These are phyloP conservation scores for Catocala fraxini DNA, from an alignment of 2,888 invertebrate genomes.

Conservation along the genomic window DNA sequence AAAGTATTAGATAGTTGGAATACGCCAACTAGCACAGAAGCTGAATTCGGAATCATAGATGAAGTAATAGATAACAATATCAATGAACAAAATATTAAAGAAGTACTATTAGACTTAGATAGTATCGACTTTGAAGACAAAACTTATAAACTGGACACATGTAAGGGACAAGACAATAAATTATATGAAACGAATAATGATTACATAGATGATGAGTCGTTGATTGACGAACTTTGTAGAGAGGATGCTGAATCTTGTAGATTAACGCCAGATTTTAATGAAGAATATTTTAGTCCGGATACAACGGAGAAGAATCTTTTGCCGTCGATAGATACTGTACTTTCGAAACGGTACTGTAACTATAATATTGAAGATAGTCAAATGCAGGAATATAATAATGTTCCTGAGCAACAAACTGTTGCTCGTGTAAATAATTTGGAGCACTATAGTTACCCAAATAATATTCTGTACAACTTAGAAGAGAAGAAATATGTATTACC, in stretches of 20 bases:
- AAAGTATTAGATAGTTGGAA: conserved; percentile 76
- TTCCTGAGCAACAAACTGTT: conserved; percentile 49
- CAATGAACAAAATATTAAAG: conserved; percentile 81
- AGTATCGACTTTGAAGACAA: conserved; percentile 78
- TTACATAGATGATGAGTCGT: conserved; percentile 82
- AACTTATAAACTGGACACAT: conserved; percentile 62
- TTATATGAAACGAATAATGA: conserved; percentile 70
- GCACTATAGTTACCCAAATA: conserved; percentile 83
- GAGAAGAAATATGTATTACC: conserved; percentile 75
- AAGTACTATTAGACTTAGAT: conserved; percentile 79
- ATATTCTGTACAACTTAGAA: conserved; percentile 77
- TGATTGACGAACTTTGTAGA: conserved; percentile 82
- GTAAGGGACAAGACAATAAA: conserved; percentile 56
- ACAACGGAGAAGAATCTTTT: conserved; percentile 69
- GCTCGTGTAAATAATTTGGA: conserved; percentile 70
- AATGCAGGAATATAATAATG: conserved; percentile 50
- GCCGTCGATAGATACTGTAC: conserved; percentile 82
- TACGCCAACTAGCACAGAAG: conserved; percentile 50
- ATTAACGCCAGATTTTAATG: conserved; percentile 75
- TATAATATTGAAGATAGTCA: conserved; percentile 64
- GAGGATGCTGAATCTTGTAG: conserved; percentile 77
- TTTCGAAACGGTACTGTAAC: conserved; percentile 76
- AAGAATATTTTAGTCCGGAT: conserved; percentile 68
- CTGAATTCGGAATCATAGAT: conserved; percentile 76
- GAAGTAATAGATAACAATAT: conserved; percentile 77